Base-by-base conservation (phyloP, 2,797 vertebrate genomes). In the Menidia menidia region DNA sequence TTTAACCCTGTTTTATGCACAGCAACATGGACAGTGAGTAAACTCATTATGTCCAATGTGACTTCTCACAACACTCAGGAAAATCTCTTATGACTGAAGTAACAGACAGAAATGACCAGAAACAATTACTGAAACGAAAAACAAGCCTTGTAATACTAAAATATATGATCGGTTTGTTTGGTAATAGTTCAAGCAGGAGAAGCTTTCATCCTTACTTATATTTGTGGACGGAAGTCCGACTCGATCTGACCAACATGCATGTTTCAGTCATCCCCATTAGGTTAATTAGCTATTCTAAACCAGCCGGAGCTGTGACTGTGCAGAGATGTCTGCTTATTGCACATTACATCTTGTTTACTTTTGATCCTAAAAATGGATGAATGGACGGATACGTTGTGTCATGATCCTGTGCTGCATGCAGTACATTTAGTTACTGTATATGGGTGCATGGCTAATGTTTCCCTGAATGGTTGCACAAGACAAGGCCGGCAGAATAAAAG, bases 381-480 rank as follows among this genome's bases (percentile, higher is more conserved):
- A 45, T 47, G 39, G 19, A 50, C 43, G 30, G 51, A 52, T 71
- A 19, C 18, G 41, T 61, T 39, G 45, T 68, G 25, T 57, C 33
- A 42, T 50, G 61, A 25, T 73, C 13, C 3, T 47, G 50, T 54
- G 33, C 18, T 61, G 39, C 31, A 25, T 10, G 14, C 59, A 63
- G 4, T 70, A 59, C 65, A 64, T n/a, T 32, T 45, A 51, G 15
- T 30, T 54, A 31, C 52, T 52, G 25, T 52, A 14, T 2, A 19
- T 53, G 43, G 55, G 44, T 52, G 53, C 66, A 55, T 13, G 7
- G 2, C 19, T 2, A 69, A 81, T 78, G 73, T 89, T 86, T 78
- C 68, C 75, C 82, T 80, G 60, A 85, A 77, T 84, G 54, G 68
- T 64, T 68, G 52, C 54, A 64, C 77, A 83, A 84, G 81, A 80